Conservation (phyloP, 2,113 vertebrate species). For the Coreoperca whiteheadi region DNA sequence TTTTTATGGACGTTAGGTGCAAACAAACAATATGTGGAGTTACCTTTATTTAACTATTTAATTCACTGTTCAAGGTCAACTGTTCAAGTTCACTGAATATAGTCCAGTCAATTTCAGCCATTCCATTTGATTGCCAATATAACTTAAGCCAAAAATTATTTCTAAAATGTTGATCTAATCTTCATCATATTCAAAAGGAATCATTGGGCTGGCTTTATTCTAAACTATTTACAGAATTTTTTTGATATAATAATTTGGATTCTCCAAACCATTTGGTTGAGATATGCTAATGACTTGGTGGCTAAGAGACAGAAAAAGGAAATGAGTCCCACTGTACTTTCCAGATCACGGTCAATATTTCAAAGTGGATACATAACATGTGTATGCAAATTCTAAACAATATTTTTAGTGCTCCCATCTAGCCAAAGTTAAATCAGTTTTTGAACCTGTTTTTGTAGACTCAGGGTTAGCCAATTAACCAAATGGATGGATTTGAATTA, state of each 20-base stretch:
- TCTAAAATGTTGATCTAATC: background rate
- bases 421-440: background rate
- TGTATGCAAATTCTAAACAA: background rate
- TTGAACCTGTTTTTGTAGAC: background rate
- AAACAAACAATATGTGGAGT: background rate
- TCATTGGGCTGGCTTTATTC: background rate
- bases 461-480: background rate
- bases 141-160: background rate
- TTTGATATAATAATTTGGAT: background rate
- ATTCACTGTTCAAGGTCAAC: background rate
- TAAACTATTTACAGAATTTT: background rate
- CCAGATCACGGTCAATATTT: background rate
- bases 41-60: background rate
- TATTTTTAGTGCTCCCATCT: background rate
- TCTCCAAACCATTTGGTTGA: background rate
- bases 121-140: constrained; percentile 11
- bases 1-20: background rate
- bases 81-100: constrained; percentile 5
- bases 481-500: background rate
- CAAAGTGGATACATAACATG: background rate
- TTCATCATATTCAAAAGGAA: background rate
- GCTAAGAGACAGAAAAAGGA: background rate
- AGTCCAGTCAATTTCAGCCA: background rate
- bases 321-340: background rate
- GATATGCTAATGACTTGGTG: background rate